Percentiles rank a stretch among this genome's conserved stretches.
Evolutionary conservation across 2,113 vertebrate species (phyloP).

Genomic region (Carollia perspicillata): DNA sequence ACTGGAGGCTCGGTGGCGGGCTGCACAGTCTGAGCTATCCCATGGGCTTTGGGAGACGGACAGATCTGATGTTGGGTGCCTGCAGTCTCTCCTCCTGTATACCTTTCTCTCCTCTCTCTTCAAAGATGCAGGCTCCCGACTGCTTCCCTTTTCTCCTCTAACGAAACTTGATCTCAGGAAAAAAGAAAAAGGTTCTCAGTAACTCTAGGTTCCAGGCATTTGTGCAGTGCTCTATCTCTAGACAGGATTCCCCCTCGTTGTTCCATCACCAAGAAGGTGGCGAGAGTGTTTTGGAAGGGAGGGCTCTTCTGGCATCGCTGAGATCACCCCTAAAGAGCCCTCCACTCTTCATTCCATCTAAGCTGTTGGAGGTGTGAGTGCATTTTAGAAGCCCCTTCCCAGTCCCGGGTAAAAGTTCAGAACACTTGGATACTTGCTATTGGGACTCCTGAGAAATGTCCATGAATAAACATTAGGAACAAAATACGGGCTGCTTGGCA

Average conservation of each 20-base stretch:
- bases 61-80: accelerated
- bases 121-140: neutral
- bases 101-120: neutral
- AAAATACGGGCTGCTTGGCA: neutral
- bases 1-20: too few species aligned
- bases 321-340: neutral
- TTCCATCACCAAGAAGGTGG: neutral
- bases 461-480: neutral
- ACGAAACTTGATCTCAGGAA: neutral
- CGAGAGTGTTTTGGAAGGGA: neutral
- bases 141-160: neutral
- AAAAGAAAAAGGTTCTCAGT: neutral
- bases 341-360: neutral
- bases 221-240: neutral
- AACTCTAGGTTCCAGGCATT: neutral
- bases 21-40: accelerated
- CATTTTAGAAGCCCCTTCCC: neutral
- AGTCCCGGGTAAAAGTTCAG: neutral
- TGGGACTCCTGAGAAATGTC: neutral
- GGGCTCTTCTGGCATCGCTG: neutral
- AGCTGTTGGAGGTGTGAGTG: neutral
- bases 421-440: neutral
- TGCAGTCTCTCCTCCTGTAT: neutral
- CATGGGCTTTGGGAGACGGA: neutral
- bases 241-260: neutral